Evolutionary conservation across 1,140 invertebrate genomes (phyloP), one percentile per base, ranked within the genome.

Genomic region (Drosophila mojavensis): DNA sequence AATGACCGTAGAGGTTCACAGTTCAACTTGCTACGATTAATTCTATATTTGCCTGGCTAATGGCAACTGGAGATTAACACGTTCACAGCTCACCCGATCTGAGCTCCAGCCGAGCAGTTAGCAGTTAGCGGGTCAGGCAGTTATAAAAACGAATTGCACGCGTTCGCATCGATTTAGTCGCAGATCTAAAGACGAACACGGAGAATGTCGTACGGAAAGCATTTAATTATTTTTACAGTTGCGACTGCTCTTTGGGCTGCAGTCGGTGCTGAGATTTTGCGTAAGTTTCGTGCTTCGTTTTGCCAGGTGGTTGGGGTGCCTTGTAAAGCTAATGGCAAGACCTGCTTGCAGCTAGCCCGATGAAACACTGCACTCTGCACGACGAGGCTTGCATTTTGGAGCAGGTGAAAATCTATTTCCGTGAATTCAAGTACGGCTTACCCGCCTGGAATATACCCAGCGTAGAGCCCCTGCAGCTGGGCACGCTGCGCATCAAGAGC

Each of bases 321-420:
- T 48, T 7, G 4, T 26, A 26, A 50, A 11, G 11, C 3, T 48
- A 5, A 4, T 36, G n/a, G 4, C 48, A 5, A 3, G 6, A 10
- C 4, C 13, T n/a, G 13, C n/a, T 15, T 17, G 5, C n/a, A 88
- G 83, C 83, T 28, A 43, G 58, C 20, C 65, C 68, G 0, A 10
- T 86, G 30, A 55, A 73, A 13, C 79, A 63, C 10, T 88, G 83
- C 33, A 68, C 54, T 3, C 5, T 78, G n/a, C 54, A 70, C 6
- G 78, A 89, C 15, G 84, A 89, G 15, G 15, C 24, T 1, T 89
- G 84, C 6, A 5, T 68, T 0, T 10, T 75, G 36, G 17, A 33
- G 6, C 84, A 89, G 39, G 70, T 56, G 0, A 55, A 78, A 39
- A 4, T 6, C 17, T 89, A 64, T 11, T 45, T 89, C 1, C 11